Percentiles rank a stretch among this genome's conserved stretches.
These are phyloP conservation scores for Geophilus truncorum DNA, from an alignment of 2,888 invertebrate genomes.

Conservation along the genomic window DNA sequence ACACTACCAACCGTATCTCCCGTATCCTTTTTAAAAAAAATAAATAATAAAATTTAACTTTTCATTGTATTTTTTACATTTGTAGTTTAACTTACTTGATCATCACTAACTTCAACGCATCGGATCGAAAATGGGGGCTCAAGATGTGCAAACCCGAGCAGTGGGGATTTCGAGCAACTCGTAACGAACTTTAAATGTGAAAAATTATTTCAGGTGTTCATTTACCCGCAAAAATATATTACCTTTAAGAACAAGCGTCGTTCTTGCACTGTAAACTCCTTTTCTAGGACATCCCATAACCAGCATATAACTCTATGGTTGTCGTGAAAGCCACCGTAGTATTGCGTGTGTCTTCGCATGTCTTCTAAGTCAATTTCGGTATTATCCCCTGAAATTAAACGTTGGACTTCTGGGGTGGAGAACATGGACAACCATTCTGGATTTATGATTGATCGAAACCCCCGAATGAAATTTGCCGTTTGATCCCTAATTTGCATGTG, in stretches of 20 bases:
- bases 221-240: background rate
- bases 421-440: constrained; percentile 91
- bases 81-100: constrained; percentile 52
- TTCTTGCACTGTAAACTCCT: constrained; percentile 89
- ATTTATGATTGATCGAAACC: constrained; percentile 91
- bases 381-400: constrained; percentile 93
- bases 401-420: constrained; percentile 91
- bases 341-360: constrained; percentile 81
- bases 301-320: constrained; percentile 95
- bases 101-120: constrained; percentile 98
- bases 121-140: constrained; percentile 98
- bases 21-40: constrained; percentile 49
- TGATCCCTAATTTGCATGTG: constrained; percentile 97
- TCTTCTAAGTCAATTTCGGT: constrained; percentile 75
- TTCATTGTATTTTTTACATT: background rate
- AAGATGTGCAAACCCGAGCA: constrained; percentile 90
- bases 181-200: constrained; percentile 66
- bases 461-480: constrained; percentile 91
- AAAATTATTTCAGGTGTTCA: background rate
- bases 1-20: constrained; percentile 66
- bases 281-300: constrained; percentile 96
- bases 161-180: constrained; percentile 94
- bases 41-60: background rate
- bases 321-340: constrained; percentile 99
- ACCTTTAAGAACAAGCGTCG: constrained; percentile 85